Evolutionary conservation across 2,888 invertebrate genomes (phyloP).

Genomic region (Spicauda simplicius): DNA sequence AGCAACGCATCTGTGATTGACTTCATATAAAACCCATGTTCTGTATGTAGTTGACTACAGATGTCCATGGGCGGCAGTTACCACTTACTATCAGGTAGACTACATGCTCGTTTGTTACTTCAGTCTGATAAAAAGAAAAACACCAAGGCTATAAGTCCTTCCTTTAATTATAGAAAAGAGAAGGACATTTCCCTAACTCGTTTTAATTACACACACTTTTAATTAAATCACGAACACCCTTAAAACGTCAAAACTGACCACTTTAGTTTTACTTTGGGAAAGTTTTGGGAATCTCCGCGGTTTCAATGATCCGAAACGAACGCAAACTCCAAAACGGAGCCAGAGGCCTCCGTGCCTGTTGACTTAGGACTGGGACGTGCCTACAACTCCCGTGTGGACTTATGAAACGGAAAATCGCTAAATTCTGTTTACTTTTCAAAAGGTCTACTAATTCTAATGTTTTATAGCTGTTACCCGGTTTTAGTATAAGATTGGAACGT

Average conservation of each 20-base stretch:
- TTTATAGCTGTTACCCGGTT: not conserved
- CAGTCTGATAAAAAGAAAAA: no score
- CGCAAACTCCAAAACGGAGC: not conserved
- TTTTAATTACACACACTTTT: not conserved
- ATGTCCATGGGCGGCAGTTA: no score
- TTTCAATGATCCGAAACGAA: constrained; percentile 2
- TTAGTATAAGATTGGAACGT: not conserved
- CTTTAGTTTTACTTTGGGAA: constrained; percentile 6
- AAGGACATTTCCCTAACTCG: not conserved
- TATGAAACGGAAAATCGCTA: not conserved
- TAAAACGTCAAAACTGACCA: constrained; percentile 3
- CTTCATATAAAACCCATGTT: no score
- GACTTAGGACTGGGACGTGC: not conserved
- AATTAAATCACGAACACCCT: not conserved
- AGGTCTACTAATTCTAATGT: not conserved
- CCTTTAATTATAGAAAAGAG: no score
- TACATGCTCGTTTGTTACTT: no score
- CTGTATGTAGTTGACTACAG: no score
- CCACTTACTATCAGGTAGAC: no score
- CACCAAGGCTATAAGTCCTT: no score
- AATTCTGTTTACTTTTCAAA: not conserved
- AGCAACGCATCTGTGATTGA: no score
- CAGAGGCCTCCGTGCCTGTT: not conserved
- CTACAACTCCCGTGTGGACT: not conserved
- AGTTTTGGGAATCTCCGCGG: constrained; percentile 4